Evolutionary conservation across 2,113 vertebrate species (phyloP).

Genomic region (Ceyx margarethae): DNA sequence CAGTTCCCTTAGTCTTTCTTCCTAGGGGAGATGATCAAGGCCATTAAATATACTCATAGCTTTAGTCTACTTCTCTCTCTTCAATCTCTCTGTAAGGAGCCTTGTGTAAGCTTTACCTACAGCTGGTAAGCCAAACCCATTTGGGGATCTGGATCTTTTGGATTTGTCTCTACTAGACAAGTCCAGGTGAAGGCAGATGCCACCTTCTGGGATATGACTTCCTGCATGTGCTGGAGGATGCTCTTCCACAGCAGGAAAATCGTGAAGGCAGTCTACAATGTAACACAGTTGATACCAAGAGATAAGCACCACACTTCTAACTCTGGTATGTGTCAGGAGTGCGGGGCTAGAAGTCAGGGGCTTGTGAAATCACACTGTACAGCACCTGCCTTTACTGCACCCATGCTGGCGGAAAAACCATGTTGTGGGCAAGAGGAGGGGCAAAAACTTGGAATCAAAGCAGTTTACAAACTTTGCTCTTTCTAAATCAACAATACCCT

Average conservation of each 20-base stretch:
- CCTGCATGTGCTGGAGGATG: neutral
- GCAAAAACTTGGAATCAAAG: neutral
- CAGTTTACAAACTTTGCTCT: neutral
- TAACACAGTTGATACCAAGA: neutral
- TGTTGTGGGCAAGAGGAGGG: neutral
- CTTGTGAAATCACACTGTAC: neutral
- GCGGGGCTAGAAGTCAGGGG: neutral
- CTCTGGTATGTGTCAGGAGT: neutral
- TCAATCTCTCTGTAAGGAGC: neutral
- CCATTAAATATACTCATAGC: too few species aligned
- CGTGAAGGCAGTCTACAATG: neutral
- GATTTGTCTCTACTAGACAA: neutral
- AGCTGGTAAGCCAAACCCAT: neutral
- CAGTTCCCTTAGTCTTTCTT: too few species aligned
- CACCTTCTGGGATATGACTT: neutral
- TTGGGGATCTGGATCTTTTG: too few species aligned
- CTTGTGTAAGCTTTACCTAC: neutral
- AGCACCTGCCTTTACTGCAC: neutral
- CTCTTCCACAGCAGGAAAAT: neutral
- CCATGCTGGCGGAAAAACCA: neutral
- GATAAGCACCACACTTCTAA: fast-evolving
- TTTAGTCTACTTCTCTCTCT: neutral
- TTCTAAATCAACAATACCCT: neutral
- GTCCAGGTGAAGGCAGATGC: neutral
- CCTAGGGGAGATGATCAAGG: too few species aligned